Percentiles rank a stretch among this genome's conserved stretches.
Conservation (phyloP, 1,140 invertebrate species). For the Zelostemma sp. region DNA sequence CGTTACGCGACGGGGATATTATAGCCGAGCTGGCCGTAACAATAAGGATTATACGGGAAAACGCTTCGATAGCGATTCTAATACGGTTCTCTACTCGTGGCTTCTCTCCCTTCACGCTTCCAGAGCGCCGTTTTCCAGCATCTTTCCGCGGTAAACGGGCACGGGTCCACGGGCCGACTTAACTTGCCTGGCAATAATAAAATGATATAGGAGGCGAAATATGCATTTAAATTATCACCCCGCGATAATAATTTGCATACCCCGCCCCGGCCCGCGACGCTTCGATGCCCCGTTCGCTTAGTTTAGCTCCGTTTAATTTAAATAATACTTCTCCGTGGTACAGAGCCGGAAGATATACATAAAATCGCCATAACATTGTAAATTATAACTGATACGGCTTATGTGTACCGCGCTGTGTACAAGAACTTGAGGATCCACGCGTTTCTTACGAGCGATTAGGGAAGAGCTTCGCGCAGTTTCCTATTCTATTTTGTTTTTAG, state of each 20-base stretch:
- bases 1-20: conserved; percentile 61
- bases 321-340: conserved; percentile 68
- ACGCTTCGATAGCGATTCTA: conserved; percentile 66
- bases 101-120: conserved; percentile 29
- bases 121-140: conserved; percentile 34
- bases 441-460: too few species aligned
- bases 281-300: conserved; percentile 69
- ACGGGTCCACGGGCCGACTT: conserved; percentile 61
- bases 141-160: conserved; percentile 56
- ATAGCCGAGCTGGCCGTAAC: conserved; percentile 61
- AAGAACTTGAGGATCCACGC: too few species aligned
- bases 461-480: too few species aligned
- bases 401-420: too few species aligned
- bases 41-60: conserved; percentile 65
- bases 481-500: too few species aligned
- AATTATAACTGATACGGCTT: conserved; percentile 70
- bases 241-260: conserved; percentile 72
- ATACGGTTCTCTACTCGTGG: conserved; percentile 48
- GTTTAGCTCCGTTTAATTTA: conserved; percentile 72
- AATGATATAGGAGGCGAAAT: conserved; percentile 72
- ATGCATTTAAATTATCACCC: conserved; percentile 72
- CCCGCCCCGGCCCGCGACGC: conserved; percentile 54
- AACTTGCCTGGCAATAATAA: conserved; percentile 70
- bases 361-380: conserved; percentile 72
- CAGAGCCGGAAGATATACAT: conserved; percentile 68